Evolutionary conservation across 1,140 invertebrate species (phyloP).

Genomic region (Drosophila kikkawai): DNA sequence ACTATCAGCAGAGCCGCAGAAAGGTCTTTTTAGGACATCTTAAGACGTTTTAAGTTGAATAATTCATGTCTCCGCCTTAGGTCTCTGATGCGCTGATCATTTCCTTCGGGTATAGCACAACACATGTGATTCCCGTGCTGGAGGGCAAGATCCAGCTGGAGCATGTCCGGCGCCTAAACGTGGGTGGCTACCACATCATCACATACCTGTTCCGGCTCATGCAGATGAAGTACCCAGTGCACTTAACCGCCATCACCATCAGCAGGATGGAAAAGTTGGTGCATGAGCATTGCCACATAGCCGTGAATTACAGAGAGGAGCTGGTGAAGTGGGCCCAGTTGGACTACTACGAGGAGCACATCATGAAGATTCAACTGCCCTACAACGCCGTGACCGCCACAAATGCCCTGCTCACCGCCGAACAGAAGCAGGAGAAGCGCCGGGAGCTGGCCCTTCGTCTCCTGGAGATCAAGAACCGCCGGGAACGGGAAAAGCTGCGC

Average conservation of each 20-base stretch:
- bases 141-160: slow-evolving; percentile 89
- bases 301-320: slow-evolving; percentile 92
- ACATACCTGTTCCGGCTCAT: slow-evolving; percentile 95
- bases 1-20: slow-evolving; percentile 86
- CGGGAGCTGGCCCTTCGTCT: slow-evolving; percentile 92
- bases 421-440: slow-evolving; percentile 94
- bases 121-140: slow-evolving; percentile 94
- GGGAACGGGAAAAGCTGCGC: slow-evolving; percentile 91
- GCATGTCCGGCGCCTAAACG: slow-evolving; percentile 92
- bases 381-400: slow-evolving; percentile 85
- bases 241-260: slow-evolving; percentile 93
- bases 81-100: slow-evolving; percentile 89
- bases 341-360: slow-evolving; percentile 93
- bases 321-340: slow-evolving; percentile 92
- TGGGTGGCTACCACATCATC: slow-evolving; percentile 94
- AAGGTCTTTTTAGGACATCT: slow-evolving; percentile 37
- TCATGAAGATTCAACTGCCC: slow-evolving; percentile 94
- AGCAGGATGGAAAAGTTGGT: slow-evolving; percentile 95
- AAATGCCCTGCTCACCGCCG: slow-evolving; percentile 87
- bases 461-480: slow-evolving; percentile 93
- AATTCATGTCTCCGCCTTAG: neutral
- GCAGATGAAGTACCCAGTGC: slow-evolving; percentile 97
- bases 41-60: slow-evolving; percentile 42
- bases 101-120: slow-evolving; percentile 94
- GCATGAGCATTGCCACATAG: slow-evolving; percentile 91